Evolutionary conservation across 92 coral and sea anemone genomes (phyloP), one percentile per base, ranked within the genome.

Genomic region (Desmophyllum pertusum): DNA sequence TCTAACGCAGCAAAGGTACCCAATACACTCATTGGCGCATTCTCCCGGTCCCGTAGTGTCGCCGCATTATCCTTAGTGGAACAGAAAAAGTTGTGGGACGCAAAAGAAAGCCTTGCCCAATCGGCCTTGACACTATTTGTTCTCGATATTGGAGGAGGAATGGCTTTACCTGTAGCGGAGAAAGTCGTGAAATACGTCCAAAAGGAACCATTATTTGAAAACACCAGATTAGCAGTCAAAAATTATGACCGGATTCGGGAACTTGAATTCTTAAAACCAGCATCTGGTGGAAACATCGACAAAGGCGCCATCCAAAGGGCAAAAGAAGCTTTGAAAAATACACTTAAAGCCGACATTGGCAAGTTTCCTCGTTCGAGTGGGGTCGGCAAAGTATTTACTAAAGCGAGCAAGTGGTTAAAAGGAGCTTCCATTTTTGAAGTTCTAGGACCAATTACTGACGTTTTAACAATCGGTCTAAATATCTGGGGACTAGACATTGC

Each of bases 401-500:
- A 35, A n/a, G 76, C 53, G 10, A 45, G 45, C 14, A 71, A 71
- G 53, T 71, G 76, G 76, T 27, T 71, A 37, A 37, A 27, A 39
- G 73, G 50, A 37, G n/a, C 76, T 10, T 71, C 76, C 2, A 48
- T 71, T 0, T 37, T 71, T 3, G 76, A 71, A 0, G 76, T 71
- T 0, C 76, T 71, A 0, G 76, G 76, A 33, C 42, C 76, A 39
- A 14, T 71, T 21, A 71, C 48, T 5, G 73, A 68, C 39, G 1
- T 27, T 19, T 21, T 68, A 7, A 27, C 73, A 35, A 68, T 68
- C 6, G 73, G 76, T 39, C 48, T 70, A 1, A 70, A 70, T 17
- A 39, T 70, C 50, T 70, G 76, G 76, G 76, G 76, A 21, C 76
- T 70, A 10, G 45, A 70, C 19, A 70, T 70, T 9, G 50, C 76